Conservation (phyloP, 2,113 vertebrate species). For the Lophotis ruficrista region DNA sequence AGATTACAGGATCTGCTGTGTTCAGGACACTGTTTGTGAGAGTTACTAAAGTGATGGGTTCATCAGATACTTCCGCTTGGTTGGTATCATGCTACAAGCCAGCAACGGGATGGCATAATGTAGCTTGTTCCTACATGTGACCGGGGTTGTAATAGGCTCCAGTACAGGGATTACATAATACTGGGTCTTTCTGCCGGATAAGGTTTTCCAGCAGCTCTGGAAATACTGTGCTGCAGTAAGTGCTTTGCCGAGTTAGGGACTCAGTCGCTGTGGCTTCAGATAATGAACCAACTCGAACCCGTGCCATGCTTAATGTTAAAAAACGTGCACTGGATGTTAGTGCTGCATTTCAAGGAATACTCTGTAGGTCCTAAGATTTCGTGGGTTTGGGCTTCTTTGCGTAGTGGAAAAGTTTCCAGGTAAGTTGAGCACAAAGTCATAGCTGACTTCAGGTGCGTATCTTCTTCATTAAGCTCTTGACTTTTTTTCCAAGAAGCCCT, state of each 20-base stretch:
- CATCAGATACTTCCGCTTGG: background rate
- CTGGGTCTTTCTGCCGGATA: conserved; percentile 6
- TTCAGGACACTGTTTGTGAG: background rate
- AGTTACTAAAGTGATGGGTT: background rate
- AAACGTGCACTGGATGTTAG: background rate
- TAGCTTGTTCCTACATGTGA: conserved; percentile 25
- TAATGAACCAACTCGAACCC: conserved; percentile 2
- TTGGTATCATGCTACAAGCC: background rate
- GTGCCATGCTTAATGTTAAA: background rate
- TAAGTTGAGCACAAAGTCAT: background rate
- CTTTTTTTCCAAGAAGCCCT: background rate
- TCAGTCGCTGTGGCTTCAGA: background rate
- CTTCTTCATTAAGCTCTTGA: conserved; percentile 12
- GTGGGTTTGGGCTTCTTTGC: background rate
- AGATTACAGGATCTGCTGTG: background rate
- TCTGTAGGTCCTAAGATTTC: background rate
- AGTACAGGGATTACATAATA: conserved; percentile 12
- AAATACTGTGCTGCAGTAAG: background rate
- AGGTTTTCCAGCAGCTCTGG: conserved; percentile 1
- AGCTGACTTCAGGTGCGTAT: background rate
- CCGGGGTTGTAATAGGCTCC: background rate
- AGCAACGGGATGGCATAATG: background rate
- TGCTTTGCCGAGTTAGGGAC: conserved; percentile 26
- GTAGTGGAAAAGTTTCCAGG: background rate
- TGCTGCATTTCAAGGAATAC: background rate